Conservation (phyloP, 2,797 vertebrate species). For the Holocentrus rufus region DNA sequence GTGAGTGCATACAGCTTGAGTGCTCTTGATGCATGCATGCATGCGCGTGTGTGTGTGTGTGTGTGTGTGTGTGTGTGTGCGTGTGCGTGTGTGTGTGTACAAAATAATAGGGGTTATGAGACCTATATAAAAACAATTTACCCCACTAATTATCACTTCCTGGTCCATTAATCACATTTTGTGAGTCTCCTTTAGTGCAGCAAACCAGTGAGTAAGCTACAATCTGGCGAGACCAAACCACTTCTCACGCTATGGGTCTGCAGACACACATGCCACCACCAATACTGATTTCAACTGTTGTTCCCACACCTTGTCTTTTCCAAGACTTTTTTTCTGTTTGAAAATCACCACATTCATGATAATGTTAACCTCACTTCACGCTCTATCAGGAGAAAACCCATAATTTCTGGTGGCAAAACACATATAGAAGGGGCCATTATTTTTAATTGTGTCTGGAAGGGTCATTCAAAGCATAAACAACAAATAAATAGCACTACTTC, state of each 20-base stretch:
- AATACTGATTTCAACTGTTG: slow-evolving; percentile 43
- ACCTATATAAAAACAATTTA: slow-evolving; percentile 69
- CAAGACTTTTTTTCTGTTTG: slow-evolving; percentile 62
- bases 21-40: background rate
- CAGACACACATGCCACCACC: slow-evolving; percentile 42
- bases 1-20: slow-evolving; percentile 26
- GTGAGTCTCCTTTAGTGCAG: slow-evolving; percentile 31
- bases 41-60: slow-evolving; percentile 28
- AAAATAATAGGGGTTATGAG: slow-evolving; percentile 55
- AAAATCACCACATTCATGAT: slow-evolving; percentile 70
- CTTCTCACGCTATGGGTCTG: slow-evolving; percentile 61
- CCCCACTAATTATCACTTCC: slow-evolving; percentile 69
- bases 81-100: slow-evolving; percentile 36
- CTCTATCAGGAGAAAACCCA: slow-evolving; percentile 38
- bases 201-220: slow-evolving; percentile 51
- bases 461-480: slow-evolving; percentile 67
- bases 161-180: slow-evolving; percentile 69
- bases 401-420: slow-evolving; percentile 62
- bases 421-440: slow-evolving; percentile 60
- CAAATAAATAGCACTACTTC: slow-evolving; percentile 74
- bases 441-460: slow-evolving; percentile 71
- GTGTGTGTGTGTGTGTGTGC: slow-evolving; percentile 33
- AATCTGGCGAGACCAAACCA: slow-evolving; percentile 45
- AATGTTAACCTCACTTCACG: slow-evolving; percentile 68
- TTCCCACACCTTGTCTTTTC: slow-evolving; percentile 44